Evolutionary conservation across 2,888 invertebrate species (phyloP).

Genomic region (Oligia latruncula): DNA sequence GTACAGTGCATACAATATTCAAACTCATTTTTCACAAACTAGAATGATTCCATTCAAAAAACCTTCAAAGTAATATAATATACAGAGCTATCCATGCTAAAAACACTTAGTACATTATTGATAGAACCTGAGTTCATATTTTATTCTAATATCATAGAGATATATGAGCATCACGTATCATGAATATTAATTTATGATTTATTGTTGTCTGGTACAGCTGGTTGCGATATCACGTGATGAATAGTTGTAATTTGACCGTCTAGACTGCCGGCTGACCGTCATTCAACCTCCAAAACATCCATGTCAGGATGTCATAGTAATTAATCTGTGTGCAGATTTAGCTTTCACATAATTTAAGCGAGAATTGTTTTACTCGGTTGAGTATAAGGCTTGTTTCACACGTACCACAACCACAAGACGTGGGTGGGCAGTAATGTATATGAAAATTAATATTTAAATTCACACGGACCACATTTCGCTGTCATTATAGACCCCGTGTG

Average conservation of each 20-base stretch:
- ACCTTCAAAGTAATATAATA: slow-evolving; percentile 3
- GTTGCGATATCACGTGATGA: slow-evolving; percentile 74
- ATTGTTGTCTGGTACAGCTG: slow-evolving; percentile 79
- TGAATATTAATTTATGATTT: slow-evolving; percentile 80
- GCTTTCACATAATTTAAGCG: slow-evolving; percentile 12
- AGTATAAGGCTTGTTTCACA: not conserved
- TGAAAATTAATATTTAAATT: too few relatives aligned
- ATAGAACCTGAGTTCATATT: slow-evolving; percentile 51
- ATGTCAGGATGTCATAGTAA: slow-evolving; percentile 57
- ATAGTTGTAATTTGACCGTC: slow-evolving; percentile 78
- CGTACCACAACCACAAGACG: too few relatives aligned
- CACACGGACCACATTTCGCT: too few relatives aligned
- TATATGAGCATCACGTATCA: slow-evolving; percentile 65
- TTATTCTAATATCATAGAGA: slow-evolving; percentile 64
- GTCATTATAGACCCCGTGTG: too few relatives aligned
- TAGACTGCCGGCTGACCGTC: slow-evolving; percentile 65
- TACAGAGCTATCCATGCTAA: slow-evolving; percentile 8
- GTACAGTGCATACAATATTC: not conserved
- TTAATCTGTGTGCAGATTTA: slow-evolving; percentile 47
- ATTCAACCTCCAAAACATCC: slow-evolving; percentile 67
- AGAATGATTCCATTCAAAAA: slow-evolving; percentile 37
- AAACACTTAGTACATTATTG: slow-evolving; percentile 43
- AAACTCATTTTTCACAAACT: slow-evolving; percentile 18
- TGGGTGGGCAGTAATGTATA: too few relatives aligned
- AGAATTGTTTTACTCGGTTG: slow-evolving; percentile 5